phyloP scores from a whole-genome alignment of 1,140 invertebrate species.

The Leguminivora glycinivorella region DNA sequence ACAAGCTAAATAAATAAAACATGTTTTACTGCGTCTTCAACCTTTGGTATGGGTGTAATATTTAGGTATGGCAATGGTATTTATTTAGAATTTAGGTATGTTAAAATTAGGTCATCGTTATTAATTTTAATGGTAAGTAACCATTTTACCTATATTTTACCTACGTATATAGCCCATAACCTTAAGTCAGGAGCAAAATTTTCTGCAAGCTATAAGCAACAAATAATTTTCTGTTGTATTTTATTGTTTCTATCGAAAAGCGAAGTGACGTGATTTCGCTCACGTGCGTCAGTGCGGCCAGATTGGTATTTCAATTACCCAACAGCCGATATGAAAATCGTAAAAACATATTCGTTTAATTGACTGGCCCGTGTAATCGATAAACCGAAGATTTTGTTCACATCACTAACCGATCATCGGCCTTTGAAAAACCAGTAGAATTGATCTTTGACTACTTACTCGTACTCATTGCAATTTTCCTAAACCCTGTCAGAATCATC shows the following conservation, averaged over 20 bases:
- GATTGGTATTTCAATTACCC: conserved; percentile 51
- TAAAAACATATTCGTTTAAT: conserved; percentile 56
- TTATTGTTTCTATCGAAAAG: conserved; percentile 15
- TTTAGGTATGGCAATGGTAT: too few relatives aligned
- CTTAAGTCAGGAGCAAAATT: too few relatives aligned
- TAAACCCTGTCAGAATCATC: too few relatives aligned
- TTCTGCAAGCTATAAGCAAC: too few relatives aligned
- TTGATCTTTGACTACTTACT: not conserved
- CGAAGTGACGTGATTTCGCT: conserved; percentile 32
- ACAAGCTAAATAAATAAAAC: not conserved
- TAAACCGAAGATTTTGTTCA: conserved; percentile 29
- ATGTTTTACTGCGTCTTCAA: too few relatives aligned
- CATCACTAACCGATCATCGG: not conserved
- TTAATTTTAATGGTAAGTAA: too few relatives aligned
- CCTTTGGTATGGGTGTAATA: too few relatives aligned
- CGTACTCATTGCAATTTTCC: too few relatives aligned
- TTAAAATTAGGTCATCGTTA: too few relatives aligned
- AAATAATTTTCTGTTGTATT: not conserved
- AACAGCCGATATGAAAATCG: conserved; percentile 51
- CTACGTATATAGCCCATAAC: too few relatives aligned
- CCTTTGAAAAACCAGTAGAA: not conserved
- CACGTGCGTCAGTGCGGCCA: conserved; percentile 54
- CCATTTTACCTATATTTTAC: too few relatives aligned
- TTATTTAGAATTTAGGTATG: too few relatives aligned
- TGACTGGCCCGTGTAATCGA: conserved; percentile 46